phyloP scores from a whole-genome alignment of 2,888 invertebrate genomes.

The Pocota personata region DNA sequence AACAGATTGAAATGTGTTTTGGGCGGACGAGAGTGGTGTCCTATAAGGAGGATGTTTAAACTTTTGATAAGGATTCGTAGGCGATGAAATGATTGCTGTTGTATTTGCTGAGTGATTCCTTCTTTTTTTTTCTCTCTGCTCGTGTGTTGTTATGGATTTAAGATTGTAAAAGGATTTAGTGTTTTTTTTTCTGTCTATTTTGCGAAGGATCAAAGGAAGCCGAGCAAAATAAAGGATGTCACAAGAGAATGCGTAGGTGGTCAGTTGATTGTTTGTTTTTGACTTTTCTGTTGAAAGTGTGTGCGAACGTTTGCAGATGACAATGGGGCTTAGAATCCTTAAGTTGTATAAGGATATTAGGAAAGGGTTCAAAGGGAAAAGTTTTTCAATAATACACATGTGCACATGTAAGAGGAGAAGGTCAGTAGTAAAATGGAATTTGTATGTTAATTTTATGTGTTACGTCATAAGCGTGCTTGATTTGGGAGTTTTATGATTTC shows the following conservation, averaged over 20 bases:
- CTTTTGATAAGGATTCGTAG: conserved; percentile 57
- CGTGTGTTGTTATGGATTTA: conserved; percentile 50
- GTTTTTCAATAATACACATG: conserved; percentile 52
- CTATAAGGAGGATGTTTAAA: conserved; percentile 11
- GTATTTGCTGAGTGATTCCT: conserved; percentile 68
- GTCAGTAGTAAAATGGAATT: neutral
- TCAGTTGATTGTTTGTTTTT: conserved; percentile 63
- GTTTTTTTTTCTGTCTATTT: neutral
- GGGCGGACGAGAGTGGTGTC: neutral
- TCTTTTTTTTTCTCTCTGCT: neutral
- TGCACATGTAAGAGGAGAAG: neutral
- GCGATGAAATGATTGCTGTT: conserved; percentile 59
- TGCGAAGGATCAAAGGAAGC: conserved; percentile 39
- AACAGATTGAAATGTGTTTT: conserved; percentile 57
- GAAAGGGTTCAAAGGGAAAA: conserved; percentile 67
- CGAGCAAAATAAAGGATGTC: conserved; percentile 49
- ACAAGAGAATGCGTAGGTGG: conserved; percentile 59
- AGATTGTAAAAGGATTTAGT: conserved; percentile 59
- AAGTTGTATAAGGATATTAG: conserved; percentile 20
- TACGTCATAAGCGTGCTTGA: neutral
- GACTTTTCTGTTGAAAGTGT: conserved; percentile 42
- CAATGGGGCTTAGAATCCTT: conserved; percentile 46
- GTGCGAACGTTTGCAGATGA: conserved; percentile 69
- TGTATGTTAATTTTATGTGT: conserved; percentile 29
- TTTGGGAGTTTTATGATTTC: neutral